phyloP scores from a whole-genome alignment of 2,888 invertebrate genomes.

The Agapostemon virescens region DNA sequence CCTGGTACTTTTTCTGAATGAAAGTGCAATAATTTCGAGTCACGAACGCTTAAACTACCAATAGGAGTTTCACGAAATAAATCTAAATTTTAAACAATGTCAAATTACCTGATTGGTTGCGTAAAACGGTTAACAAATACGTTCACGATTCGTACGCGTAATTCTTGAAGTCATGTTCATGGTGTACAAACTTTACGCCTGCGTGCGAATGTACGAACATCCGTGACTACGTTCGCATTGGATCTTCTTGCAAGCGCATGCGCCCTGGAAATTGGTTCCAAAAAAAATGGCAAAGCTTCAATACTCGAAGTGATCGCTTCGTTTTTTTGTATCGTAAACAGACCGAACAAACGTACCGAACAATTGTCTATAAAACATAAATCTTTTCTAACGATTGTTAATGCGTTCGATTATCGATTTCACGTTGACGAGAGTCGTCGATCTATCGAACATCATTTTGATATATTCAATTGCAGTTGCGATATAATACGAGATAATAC shows the following conservation, averaged over 20 bases:
- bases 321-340: not conserved
- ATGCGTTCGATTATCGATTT: constrained; percentile 38
- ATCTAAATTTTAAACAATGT: not conserved
- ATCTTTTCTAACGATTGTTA: not conserved
- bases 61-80: not conserved
- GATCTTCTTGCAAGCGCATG: not conserved
- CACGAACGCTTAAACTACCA: not conserved
- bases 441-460: constrained; percentile 31
- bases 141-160: not conserved
- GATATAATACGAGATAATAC: not conserved
- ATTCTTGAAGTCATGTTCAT: not conserved
- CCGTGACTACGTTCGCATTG: not conserved
- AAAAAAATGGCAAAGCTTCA: not conserved
- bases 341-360: not conserved
- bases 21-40: not conserved
- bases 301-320: not conserved
- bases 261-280: not conserved
- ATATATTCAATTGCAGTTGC: not conserved
- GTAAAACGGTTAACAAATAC: not conserved
- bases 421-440: constrained; percentile 13
- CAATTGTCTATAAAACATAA: not conserved
- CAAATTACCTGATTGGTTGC: not conserved
- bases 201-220: not conserved
- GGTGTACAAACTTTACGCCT: not conserved
- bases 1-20: not conserved